phyloP scores from a whole-genome alignment of 2,888 invertebrate species.

The Uloborus plumipes region DNA sequence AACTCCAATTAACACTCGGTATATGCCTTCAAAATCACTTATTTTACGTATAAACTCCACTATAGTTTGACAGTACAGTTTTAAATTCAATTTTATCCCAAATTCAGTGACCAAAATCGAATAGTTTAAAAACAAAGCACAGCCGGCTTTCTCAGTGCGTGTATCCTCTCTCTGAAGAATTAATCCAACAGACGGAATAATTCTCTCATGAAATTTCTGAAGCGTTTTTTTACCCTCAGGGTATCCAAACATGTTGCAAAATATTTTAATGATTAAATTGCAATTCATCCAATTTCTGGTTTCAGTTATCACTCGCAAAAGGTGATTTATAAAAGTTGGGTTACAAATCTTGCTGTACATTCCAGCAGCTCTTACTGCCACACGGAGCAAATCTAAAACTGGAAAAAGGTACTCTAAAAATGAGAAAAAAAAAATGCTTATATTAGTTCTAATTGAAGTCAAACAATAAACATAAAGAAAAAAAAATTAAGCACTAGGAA shows the following conservation, averaged over 20 bases:
- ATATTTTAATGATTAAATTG: constrained; percentile 82
- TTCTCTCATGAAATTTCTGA: constrained; percentile 62
- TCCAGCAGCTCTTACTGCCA: constrained; percentile 82
- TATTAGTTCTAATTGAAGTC: too few relatives aligned
- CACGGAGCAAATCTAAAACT: constrained; percentile 86
- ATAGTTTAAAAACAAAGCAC: constrained; percentile 82
- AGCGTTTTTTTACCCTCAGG: constrained; percentile 70
- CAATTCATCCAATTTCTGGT: constrained; percentile 77
- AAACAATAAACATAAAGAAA: too few relatives aligned
- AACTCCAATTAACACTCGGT: constrained; percentile 81
- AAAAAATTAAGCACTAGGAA: too few relatives aligned
- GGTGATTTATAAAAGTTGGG: constrained; percentile 69
- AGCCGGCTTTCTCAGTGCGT: constrained; percentile 79
- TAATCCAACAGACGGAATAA: constrained; percentile 67
- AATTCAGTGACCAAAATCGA: constrained; percentile 73
- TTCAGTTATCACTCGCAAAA: constrained; percentile 66
- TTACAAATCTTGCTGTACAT: constrained; percentile 75
- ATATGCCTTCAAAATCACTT: constrained; percentile 81
- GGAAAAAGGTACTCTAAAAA: constrained; percentile 85
- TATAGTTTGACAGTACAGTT: constrained; percentile 43
- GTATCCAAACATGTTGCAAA: constrained; percentile 86
- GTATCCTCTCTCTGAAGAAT: constrained; percentile 68
- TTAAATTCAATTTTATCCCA: constrained; percentile 18
- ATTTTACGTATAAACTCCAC: constrained; percentile 69
- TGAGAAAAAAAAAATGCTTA: not conserved